A percentile compares a stretch with the other conserved stretches of the same genome.
Conservation (phyloP, 2,888 invertebrate genomes). For the Strigamia maritima region DNA sequence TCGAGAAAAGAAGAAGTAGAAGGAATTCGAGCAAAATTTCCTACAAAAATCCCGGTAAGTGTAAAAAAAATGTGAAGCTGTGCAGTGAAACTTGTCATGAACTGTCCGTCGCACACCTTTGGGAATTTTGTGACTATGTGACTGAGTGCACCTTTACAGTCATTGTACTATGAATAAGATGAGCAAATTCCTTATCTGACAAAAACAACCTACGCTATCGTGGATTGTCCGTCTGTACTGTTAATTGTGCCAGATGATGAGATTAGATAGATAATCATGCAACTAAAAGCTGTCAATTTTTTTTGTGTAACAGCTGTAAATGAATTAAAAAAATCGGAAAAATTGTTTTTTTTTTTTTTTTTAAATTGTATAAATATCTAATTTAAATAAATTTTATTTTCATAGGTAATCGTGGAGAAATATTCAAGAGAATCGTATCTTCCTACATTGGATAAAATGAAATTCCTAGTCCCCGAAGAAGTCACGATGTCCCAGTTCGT, state of each 20-base stretch:
- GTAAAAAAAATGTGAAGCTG: no score
- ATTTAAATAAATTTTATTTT: constrained; percentile 38
- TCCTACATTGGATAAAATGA: constrained; percentile 75
- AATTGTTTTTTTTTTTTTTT: constrained; percentile 24
- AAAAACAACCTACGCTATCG: neutral
- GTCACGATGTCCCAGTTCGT: constrained; percentile 84
- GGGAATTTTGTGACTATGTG: neutral
- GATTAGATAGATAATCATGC: neutral
- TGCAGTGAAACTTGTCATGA: no score
- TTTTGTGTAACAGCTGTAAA: neutral
- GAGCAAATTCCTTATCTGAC: neutral
- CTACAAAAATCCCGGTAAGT: constrained; percentile 76
- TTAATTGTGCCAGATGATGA: constrained; percentile 31
- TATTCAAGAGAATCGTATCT: constrained; percentile 73
- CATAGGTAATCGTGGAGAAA: constrained; percentile 76
- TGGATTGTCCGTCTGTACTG: neutral
- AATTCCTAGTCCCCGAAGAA: constrained; percentile 84
- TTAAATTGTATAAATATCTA: neutral
- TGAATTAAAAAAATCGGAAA: neutral
- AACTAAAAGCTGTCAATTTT: neutral
- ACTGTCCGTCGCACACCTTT: no score
- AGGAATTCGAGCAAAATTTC: constrained; percentile 73
- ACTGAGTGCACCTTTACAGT: constrained; percentile 31
- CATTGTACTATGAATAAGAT: constrained; percentile 37
- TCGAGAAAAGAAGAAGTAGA: constrained; percentile 71